Evolutionary conservation across 2,113 vertebrate species (phyloP).

Genomic region (Psettodes erumei): DNA sequence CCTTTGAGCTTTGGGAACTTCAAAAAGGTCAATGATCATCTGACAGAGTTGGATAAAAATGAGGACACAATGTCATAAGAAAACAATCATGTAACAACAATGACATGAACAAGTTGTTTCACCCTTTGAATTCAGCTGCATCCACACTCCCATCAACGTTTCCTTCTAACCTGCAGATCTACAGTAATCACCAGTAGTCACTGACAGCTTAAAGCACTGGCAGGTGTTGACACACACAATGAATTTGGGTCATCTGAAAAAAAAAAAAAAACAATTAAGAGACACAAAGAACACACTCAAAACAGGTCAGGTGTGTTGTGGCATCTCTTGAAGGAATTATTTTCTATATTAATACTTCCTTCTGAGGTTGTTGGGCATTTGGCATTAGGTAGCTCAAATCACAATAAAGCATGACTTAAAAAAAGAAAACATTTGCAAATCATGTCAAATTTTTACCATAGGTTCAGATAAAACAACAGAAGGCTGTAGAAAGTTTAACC

Average conservation of each 20-base stretch:
- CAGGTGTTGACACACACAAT: not conserved
- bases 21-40: not conserved
- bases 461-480: too few relatives aligned
- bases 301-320: not conserved
- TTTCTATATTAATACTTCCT: not conserved
- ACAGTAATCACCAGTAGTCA: too few relatives aligned
- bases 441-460: too few relatives aligned
- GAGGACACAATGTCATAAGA: not conserved
- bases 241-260: not conserved
- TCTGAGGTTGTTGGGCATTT: not conserved
- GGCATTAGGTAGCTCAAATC: not conserved
- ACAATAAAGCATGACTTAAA: not conserved
- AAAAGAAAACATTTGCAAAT: too few relatives aligned
- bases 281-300: not conserved
- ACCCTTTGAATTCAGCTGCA: not conserved
- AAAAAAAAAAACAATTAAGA: not conserved
- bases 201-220: not conserved
- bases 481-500: too few relatives aligned
- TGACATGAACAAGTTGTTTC: too few relatives aligned
- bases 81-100: too few relatives aligned
- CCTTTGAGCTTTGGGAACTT: not conserved
- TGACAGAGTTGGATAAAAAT: not conserved
- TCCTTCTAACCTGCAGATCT: not conserved
- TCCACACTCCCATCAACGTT: not conserved
- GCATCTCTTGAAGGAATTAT: not conserved